Base-by-base conservation (phyloP, 2,113 vertebrate species). In the Rhodinocichla rosea region DNA sequence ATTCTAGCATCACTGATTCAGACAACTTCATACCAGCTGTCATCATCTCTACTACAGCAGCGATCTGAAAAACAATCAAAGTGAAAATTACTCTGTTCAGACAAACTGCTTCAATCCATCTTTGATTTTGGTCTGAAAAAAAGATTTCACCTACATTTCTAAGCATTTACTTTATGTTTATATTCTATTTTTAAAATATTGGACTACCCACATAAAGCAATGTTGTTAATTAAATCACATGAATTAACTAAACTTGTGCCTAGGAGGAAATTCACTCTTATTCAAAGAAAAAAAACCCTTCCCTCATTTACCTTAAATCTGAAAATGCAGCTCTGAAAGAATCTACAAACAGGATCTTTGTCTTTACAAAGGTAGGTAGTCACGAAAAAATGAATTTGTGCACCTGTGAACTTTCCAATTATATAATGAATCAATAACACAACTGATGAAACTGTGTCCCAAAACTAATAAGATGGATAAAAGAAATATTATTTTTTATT, bases 11-110 rank as follows among this genome's bases (percentile, higher is more conserved):
- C 87, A 92, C 80, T 94, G 91, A 93, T 96, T 95, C 88, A 83
- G 88, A 93, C 77, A 89, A 56, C 75, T 96, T 92, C 90, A 68
- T 88, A 76, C 62, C 44, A 95, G 62, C 83, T 96, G 78, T 92
- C 96, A 94, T 85, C 70, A 80, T 89, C 37, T 85, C 60, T 83
- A 53, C 65, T 87, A 52, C 67, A 81, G 53, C 0, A 93, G 85
- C 16, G 19, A 80, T 37, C 27, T 89, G 91, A 92, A 85, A 89
- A 89, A 73, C 79, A 93, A 85, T 91, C 83, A 80, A 68, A 95
- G 42, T 75, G 60, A 95, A 89, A 86, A 97, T 95, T 82, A 62
- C 65, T 95, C 85, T 76, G 15, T 90, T 94, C 87, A 94, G 85
- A 89, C 37, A 37, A 94, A 83, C 16, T 30, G 15, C 27, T 94